Evolutionary conservation across 2,113 vertebrate genomes (phyloP).

Genomic region (Urocynchramus pylzowi): DNA sequence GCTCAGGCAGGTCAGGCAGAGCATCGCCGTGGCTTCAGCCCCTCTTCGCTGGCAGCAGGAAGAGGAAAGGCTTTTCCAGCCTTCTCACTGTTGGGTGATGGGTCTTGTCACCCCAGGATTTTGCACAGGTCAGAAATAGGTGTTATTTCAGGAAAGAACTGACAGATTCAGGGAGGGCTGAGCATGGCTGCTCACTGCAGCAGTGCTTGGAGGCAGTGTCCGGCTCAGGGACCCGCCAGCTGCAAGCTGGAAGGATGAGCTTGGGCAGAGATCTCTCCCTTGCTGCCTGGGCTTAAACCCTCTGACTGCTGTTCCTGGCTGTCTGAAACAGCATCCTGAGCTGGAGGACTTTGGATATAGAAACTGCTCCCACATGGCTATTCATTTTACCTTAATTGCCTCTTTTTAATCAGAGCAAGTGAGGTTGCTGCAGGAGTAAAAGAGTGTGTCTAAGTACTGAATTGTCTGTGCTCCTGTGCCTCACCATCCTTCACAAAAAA

Average conservation of each 20-base stretch:
- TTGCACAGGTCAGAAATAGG: not conserved
- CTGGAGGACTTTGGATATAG: not conserved
- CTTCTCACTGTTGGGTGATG: not conserved
- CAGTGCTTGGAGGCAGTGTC: not conserved
- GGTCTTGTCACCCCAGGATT: not conserved
- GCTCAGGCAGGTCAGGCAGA: not conserved
- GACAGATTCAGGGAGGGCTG: not conserved
- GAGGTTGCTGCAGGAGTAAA: not conserved
- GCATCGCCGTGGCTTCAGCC: not conserved
- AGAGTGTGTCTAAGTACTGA: not conserved
- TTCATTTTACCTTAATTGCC: not conserved
- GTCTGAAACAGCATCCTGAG: not conserved
- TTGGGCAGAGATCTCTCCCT: not conserved
- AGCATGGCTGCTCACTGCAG: not conserved
- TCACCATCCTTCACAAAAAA: not conserved
- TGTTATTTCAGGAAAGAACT: not conserved
- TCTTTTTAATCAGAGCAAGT: not conserved
- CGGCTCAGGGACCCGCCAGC: rapidly evolving
- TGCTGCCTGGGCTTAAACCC: not conserved
- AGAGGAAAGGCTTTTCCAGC: not conserved
- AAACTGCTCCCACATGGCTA: not conserved
- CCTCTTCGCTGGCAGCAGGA: not conserved
- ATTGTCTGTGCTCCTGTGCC: not conserved
- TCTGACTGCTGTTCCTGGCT: not conserved
- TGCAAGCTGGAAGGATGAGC: not conserved